Conservation (phyloP, 2,888 invertebrate genomes). For the Mycalesis mineus region DNA sequence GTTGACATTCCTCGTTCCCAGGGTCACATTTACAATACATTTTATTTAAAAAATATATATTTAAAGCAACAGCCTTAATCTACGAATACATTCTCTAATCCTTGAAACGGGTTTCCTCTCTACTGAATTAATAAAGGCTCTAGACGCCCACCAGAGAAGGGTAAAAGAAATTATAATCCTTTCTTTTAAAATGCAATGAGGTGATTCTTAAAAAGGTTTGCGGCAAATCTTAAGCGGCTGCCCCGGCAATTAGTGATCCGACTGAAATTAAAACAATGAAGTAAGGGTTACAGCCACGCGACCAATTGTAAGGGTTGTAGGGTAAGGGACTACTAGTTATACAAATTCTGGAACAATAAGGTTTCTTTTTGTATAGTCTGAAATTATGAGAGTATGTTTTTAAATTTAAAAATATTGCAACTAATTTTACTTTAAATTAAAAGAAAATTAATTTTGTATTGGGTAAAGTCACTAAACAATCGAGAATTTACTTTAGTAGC, state of each 20-base stretch:
- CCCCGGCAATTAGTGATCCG: conserved; percentile 72
- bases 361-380: not conserved
- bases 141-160: conserved; percentile 48
- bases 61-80: not conserved
- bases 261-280: conserved; percentile 73
- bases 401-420: no score
- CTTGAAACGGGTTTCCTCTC: conserved; percentile 44
- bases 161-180: conserved; percentile 74
- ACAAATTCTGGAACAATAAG: not conserved
- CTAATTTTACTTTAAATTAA: no score
- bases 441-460: no score
- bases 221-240: conserved; percentile 70
- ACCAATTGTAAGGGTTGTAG: conserved; percentile 36
- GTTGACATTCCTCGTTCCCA: no score
- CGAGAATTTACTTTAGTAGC: no score
- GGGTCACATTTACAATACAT: no score
- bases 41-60: not conserved
- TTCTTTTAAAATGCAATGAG: conserved; percentile 78
- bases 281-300: conserved; percentile 42
- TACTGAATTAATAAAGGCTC: conserved; percentile 66
- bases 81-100: conserved; percentile 2
- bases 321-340: conserved; percentile 5
- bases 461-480: no score
- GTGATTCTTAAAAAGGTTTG: conserved; percentile 75
- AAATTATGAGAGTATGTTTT: no score